phyloP scores from a whole-genome alignment of 2,888 invertebrate genomes.

The Sesia apiformis region DNA sequence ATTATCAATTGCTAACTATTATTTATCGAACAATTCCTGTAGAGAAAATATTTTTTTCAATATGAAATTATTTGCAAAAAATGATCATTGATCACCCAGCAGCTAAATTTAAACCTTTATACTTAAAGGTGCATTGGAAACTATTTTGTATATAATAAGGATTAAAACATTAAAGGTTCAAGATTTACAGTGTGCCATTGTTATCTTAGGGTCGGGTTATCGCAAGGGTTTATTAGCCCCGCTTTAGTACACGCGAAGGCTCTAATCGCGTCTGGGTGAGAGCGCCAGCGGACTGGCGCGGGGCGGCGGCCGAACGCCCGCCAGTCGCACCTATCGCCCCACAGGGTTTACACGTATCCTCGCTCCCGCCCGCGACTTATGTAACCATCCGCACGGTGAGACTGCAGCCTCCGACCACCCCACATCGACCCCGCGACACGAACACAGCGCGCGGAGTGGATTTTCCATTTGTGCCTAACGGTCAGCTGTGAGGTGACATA shows the following conservation, averaged over 20 bases:
- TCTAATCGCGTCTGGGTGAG: conserved; percentile 57
- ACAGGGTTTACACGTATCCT: conserved; percentile 62
- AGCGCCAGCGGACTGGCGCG: conserved; percentile 49
- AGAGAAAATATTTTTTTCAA: too few species aligned
- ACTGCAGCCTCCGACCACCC: conserved; percentile 49
- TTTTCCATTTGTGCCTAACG: conserved; percentile 36
- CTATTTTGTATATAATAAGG: neutral
- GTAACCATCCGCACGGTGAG: conserved; percentile 70
- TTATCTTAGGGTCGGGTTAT: neutral
- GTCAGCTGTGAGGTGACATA: conserved; percentile 68
- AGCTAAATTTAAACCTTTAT: too few species aligned
- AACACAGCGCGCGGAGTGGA: neutral
- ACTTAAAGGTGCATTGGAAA: too few species aligned
- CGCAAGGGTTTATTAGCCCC: conserved; percentile 53
- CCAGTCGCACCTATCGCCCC: conserved; percentile 68
- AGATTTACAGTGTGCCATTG: neutral
- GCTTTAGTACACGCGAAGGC: conserved; percentile 58
- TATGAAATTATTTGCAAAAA: too few species aligned
- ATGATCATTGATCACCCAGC: too few species aligned
- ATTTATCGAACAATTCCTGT: too few species aligned
- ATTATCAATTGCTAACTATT: too few species aligned
- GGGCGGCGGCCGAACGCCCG: conserved; percentile 49
- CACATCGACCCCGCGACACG: conserved; percentile 35
- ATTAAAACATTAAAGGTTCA: neutral
- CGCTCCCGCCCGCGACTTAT: conserved; percentile 61